These are phyloP conservation scores for Metellina segmentata DNA, from an alignment of 2,888 invertebrate species.

Conservation along the genomic window DNA sequence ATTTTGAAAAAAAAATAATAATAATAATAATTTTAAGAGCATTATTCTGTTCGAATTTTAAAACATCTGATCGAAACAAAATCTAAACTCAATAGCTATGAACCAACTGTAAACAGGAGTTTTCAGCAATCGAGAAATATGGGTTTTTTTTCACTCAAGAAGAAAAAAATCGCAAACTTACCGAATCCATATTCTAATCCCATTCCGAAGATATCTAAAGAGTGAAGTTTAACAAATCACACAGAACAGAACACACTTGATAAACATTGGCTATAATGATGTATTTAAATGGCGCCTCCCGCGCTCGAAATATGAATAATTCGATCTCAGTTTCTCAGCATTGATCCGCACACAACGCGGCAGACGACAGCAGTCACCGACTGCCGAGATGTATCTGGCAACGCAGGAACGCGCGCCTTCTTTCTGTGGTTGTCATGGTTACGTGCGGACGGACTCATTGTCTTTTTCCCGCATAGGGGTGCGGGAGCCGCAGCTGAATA, in stretches of 20 bases:
- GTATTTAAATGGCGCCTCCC: slow-evolving; percentile 49
- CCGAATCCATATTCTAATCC: slow-evolving; percentile 58
- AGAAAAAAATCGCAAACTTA: slow-evolving; percentile 11
- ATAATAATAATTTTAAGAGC: too few species aligned
- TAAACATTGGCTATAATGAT: neutral
- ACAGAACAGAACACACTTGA: neutral
- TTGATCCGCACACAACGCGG: slow-evolving; percentile 56
- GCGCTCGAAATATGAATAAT: neutral
- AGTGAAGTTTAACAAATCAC: neutral
- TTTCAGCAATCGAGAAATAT: neutral
- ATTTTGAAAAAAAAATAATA: too few species aligned
- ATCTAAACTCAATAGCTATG: too few species aligned
- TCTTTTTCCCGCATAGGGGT: slow-evolving; percentile 74
- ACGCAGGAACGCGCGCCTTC: slow-evolving; percentile 68
- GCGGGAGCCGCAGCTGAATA: neutral
- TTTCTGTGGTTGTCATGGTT: slow-evolving; percentile 64
- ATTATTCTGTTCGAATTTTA: too few species aligned
- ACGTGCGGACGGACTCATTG: slow-evolving; percentile 64
- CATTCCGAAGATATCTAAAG: slow-evolving; percentile 21
- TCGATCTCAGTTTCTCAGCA: slow-evolving; percentile 16
- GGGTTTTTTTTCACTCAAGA: neutral
- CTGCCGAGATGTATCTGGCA: slow-evolving; percentile 68
- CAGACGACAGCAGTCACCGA: slow-evolving; percentile 63
- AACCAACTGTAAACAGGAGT: neutral
- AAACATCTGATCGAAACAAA: neutral